Evolutionary conservation across 2,797 vertebrate species (phyloP).

Genomic region (Sebastes flavidus): DNA sequence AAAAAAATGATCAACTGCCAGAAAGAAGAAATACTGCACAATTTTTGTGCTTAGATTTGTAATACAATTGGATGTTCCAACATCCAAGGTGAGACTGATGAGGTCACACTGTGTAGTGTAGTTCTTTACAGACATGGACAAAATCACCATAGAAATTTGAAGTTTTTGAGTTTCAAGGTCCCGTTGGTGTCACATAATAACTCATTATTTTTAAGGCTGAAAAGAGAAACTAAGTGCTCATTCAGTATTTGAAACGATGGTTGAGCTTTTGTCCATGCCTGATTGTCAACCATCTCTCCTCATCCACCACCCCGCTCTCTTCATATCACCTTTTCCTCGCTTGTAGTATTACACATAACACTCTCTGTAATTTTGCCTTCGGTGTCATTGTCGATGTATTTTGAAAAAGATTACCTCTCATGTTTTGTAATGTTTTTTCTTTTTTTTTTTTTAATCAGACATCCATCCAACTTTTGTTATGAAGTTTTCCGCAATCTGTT

Average conservation of each 20-base stretch:
- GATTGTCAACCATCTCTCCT: neutral
- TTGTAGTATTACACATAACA: slow-evolving; percentile 28
- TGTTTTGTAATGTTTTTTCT: slow-evolving; percentile 60
- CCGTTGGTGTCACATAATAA: neutral
- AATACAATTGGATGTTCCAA: neutral
- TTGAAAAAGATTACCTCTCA: slow-evolving; percentile 72
- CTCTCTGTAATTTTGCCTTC: slow-evolving; percentile 41
- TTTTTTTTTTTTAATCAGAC: slow-evolving; percentile 69
- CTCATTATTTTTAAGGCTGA: neutral
- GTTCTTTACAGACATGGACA: neutral
- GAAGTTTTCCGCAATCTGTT: slow-evolving; percentile 75
- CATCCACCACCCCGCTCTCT: neutral
- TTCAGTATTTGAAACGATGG: neutral
- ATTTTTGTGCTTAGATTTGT: neutral
- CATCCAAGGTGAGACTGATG: neutral
- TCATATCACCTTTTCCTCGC: neutral
- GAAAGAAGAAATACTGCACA: neutral
- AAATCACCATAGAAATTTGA: neutral
- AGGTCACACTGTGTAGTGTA: neutral
- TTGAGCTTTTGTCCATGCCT: slow-evolving; percentile 21
- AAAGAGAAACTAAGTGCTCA: neutral
- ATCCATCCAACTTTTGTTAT: slow-evolving; percentile 85
- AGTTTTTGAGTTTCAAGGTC: neutral
- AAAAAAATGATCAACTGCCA: neutral
- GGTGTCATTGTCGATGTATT: slow-evolving; percentile 47